Evolutionary conservation across 30 jellyfish, hydroid and myxozoan genomes (phyloP).

Genomic region (Sanderia malayensis): DNA sequence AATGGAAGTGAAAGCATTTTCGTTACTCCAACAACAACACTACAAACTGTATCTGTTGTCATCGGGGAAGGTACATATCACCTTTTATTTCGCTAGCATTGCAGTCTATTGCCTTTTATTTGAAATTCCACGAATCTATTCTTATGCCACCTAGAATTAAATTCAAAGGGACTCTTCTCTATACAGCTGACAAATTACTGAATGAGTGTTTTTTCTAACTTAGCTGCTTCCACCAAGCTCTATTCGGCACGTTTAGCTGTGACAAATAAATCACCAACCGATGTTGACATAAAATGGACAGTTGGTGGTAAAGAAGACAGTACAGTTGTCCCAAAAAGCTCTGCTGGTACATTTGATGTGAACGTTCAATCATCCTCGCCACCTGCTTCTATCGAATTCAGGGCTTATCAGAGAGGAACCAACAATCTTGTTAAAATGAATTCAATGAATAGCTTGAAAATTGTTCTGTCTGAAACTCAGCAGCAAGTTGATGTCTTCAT

Average conservation of each 20-base stretch:
- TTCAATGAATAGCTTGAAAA: slow-evolving; percentile 29
- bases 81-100: too few relatives aligned
- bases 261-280: slow-evolving; percentile 41
- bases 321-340: slow-evolving; percentile 28
- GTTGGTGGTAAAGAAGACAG: slow-evolving; percentile 45
- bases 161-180: too few relatives aligned
- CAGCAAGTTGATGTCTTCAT: slow-evolving; percentile 31
- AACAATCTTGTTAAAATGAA: slow-evolving; percentile 46
- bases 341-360: slow-evolving; percentile 49
- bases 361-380: slow-evolving; percentile 5
- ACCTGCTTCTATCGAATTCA: slow-evolving; percentile 71
- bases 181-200: too few relatives aligned
- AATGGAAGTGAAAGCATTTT: slow-evolving; percentile 37
- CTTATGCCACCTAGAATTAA: too few relatives aligned
- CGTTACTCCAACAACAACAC: slow-evolving; percentile 43
- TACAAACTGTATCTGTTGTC: neutral
- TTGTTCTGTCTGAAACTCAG: slow-evolving; percentile 64
- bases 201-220: too few relatives aligned
- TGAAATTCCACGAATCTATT: too few relatives aligned
- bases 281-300: slow-evolving; percentile 32
- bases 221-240: too few relatives aligned
- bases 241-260: slow-evolving; percentile 49
- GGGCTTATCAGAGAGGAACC: slow-evolving; percentile 74
- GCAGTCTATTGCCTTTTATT: too few relatives aligned
- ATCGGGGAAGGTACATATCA: slow-evolving; percentile 1